Evolutionary conservation across 2,888 invertebrate species (phyloP), one percentile per base, ranked within the genome.

Genomic region (Xanthorhoe spadicearia): DNA sequence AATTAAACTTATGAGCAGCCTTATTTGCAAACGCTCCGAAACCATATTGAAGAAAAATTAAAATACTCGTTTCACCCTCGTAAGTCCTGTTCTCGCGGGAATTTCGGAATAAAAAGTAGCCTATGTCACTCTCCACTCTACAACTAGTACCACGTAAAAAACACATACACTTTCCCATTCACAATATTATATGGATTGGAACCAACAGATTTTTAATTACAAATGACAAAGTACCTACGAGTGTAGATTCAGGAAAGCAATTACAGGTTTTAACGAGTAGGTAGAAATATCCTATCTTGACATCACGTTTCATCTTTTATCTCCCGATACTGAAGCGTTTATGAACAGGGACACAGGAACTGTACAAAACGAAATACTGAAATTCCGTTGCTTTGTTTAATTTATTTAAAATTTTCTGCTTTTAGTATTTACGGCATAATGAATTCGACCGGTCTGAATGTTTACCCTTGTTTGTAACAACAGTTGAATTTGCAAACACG

Each of bases 311-410:
- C 8, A 7, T 32, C 28, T 9, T 10, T 54, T 17, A 15, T 13
- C 17, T 53, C 0, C 53, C 28, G 2, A 18, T 35, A 56, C 13
- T 28, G 9, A 19, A 61, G 13, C 48, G 35, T 52, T 58, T 62
- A 50, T 59, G 58, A 66, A 62, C 43, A 66, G 15, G 43, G 61
- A 23, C 5, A 9, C 5, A 46, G 48, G 57, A 46, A 57, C 59
- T 62, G 67, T 69, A 70, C 70, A 68, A 62, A 70, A 70, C 60
- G 68, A 58, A 72, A 74, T 77, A 66, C 74, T 76, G 72, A 72
- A 73, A 79, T 74, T 75, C 74, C 76, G 73, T 68, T 68, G 73
- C 74, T 80, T 73, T 67, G 61, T 77, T 72, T 76, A 71, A 79
- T 81, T 73, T 76, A 76, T 74, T 77, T 74, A 70, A 68, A 49